Base-by-base conservation (phyloP, 2,797 vertebrate genomes). In the Cheirogaleus major region DNA sequence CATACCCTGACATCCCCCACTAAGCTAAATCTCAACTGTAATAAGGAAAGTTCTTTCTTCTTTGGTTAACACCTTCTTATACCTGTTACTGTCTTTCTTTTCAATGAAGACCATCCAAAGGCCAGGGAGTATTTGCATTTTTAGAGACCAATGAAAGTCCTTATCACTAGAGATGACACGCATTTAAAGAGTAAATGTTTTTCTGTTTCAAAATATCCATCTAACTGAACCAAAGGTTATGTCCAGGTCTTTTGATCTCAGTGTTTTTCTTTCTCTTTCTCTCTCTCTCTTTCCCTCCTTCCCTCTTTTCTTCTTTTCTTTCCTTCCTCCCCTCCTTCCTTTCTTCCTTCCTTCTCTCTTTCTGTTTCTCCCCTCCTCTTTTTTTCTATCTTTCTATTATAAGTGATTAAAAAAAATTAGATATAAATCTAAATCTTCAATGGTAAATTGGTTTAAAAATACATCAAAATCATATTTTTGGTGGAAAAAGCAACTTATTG, bases 241-340 rank as follows among this genome's bases (percentile, higher is more conserved):
- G 22, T 30, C 14, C 13, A 23, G 0, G 5, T 50, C 2, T 89
- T 35, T 43, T 14, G 9, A 11, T 57, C 5, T 85, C 2, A 18
- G 11, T 12, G 1, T 63, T 55, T 20, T 12, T 43, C 7, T 41
- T 30, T 10, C n/a, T 32, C 2, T 70, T 25, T 35, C 7, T 38
- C 1, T 25, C 12, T 27, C 4, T 20, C 18, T 35, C 6, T 2
- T 50, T 41, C 0, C 2, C 13, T 57, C 2, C 11, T 35, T 27
- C 14, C 22, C 2, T 9, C 3, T 17, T 7, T 8, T 5, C 2
- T 7, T 10, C 9, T 45, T 10, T 20, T 2, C 2, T 8, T 3
- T 23, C 0, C 52, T 35, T 22, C 11, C 5, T 25, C 8, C 4
- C 48, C 4, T 61, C 1, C 27, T 10, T 41, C 2, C 25, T 43